These are phyloP conservation scores for Apamea anceps DNA, from an alignment of 2,888 invertebrate genomes.

Conservation along the genomic window DNA sequence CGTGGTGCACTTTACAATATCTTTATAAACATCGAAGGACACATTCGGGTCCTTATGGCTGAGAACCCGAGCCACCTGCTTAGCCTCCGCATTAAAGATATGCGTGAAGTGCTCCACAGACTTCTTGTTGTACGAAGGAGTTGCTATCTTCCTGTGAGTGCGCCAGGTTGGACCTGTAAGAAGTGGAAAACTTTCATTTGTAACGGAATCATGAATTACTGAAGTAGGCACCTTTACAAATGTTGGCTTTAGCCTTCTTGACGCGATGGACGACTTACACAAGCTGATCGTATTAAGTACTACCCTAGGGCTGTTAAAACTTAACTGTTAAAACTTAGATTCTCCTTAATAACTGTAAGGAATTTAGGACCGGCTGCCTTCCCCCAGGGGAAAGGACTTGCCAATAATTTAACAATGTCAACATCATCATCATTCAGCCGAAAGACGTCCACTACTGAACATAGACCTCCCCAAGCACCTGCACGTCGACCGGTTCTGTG, in stretches of 20 bases:
- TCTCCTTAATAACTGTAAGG: not conserved
- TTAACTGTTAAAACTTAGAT: not conserved
- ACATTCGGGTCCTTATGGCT: slow-evolving; percentile 66
- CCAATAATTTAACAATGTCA: not conserved
- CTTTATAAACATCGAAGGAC: slow-evolving; percentile 76
- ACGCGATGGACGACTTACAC: not conserved
- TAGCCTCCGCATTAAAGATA: slow-evolving; percentile 78
- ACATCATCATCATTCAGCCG: not conserved
- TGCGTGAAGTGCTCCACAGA: slow-evolving; percentile 73
- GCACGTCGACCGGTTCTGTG: no score
- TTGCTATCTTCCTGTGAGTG: slow-evolving; percentile 80
- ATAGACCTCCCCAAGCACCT: no score
- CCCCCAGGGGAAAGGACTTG: not conserved
- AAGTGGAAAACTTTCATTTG: slow-evolving; percentile 16
- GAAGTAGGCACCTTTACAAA: not conserved
- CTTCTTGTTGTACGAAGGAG: slow-evolving; percentile 83
- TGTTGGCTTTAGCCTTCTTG: not conserved
- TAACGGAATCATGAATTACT: not conserved
- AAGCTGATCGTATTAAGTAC: not conserved
- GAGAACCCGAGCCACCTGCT: slow-evolving; percentile 69
- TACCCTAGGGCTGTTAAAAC: not conserved
- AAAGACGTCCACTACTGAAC: no score
- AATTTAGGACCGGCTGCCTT: not conserved
- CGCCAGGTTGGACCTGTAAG: slow-evolving; percentile 80
- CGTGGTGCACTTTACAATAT: slow-evolving; percentile 79